Percentiles rank a stretch among this genome's conserved stretches.
Conservation (phyloP, 2,888 invertebrate species). For the Mythimna loreyi region DNA sequence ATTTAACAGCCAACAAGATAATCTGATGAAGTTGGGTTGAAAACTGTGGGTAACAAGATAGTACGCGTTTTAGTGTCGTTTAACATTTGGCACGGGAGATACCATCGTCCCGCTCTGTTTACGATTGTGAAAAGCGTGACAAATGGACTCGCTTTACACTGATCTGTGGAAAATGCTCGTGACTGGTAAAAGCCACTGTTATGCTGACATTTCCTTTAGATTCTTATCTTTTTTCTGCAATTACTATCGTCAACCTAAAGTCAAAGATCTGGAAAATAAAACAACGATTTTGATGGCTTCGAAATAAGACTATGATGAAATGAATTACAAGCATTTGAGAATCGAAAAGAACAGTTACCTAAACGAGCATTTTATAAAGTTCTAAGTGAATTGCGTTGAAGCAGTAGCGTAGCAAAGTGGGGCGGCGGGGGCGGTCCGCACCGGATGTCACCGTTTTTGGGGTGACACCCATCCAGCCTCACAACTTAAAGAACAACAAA, state of each 20-base stretch:
- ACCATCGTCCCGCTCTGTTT: conserved; percentile 86
- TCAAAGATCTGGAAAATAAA: conserved; percentile 15
- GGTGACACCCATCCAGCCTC: too few species aligned
- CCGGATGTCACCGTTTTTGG: too few species aligned
- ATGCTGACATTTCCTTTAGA: conserved; percentile 54
- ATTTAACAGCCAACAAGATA: too few species aligned
- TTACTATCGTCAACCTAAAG: conserved; percentile 16
- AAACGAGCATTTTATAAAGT: conserved; percentile 9
- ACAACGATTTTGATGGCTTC: conserved; percentile 7
- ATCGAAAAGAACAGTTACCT: conserved; percentile 19
- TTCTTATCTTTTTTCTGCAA: conserved; percentile 31
- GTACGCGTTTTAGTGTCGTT: conserved; percentile 49
- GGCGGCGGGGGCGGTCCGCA: too few species aligned
- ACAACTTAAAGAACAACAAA: too few species aligned
- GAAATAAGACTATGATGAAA: conserved; percentile 3
- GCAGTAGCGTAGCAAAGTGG: too few species aligned
- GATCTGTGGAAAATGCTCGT: conserved; percentile 69
- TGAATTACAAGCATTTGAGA: conserved; percentile 3
- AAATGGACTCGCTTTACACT: conserved; percentile 71
- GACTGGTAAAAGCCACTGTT: conserved; percentile 63
- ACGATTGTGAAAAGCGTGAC: conserved; percentile 84
- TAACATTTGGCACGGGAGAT: conserved; percentile 76
- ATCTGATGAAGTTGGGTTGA: neutral
- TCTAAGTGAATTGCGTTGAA: conserved; percentile 42
- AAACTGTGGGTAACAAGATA: conserved; percentile 30